Base-by-base conservation (phyloP, 1,140 invertebrate genomes). In the Drosophila willistoni region DNA sequence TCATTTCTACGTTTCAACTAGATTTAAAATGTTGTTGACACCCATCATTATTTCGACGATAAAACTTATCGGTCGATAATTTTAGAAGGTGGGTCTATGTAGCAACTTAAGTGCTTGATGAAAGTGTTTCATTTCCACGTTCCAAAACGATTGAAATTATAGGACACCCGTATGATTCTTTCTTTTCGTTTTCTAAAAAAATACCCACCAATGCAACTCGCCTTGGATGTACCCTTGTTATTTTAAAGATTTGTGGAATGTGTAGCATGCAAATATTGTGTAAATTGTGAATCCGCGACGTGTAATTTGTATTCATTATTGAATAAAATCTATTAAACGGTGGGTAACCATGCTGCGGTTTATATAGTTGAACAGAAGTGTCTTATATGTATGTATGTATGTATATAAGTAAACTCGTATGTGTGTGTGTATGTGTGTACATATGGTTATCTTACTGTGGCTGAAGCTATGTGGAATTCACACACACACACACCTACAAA, bases 251-350 rank as follows among this genome's bases (percentile, higher is more conserved):
- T 33, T 34, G 14, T 12, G 34, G 34, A 17, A 19, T 36, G 56
- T 33, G 34, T 59, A 59, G 56, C 29, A 59, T 59, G 56, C 19
- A 59, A 59, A 36, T 39, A 59, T 59, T 59, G 56, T 59, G 29
- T 59, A 6, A 36, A 59, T 19, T 59, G 19, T 25, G 14, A 5
- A 55, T 25, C 51, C 33, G 34, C 56, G 29, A 33, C n/a, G 14
- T 59, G 14, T 36, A 59, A 59, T 59, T 29, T 59, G 56, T 36
- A 59, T 59, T 59, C 33, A 59, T 14, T 59, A 59, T 51, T 51
- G 19, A 51, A 51, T 22, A 51, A 22, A 22, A 22, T 22, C 14
- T 22, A 59, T 59, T 19, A 17, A 17, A 59, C 56, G 56, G 56
- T 59, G 56, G 56, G 56, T 59, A 59, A 17, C 34, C 29, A 34